A percentile compares a stretch with the other conserved stretches of the same genome.
phyloP scores from a whole-genome alignment of 2,888 invertebrate genomes.

The Oscheius sp. region DNA sequence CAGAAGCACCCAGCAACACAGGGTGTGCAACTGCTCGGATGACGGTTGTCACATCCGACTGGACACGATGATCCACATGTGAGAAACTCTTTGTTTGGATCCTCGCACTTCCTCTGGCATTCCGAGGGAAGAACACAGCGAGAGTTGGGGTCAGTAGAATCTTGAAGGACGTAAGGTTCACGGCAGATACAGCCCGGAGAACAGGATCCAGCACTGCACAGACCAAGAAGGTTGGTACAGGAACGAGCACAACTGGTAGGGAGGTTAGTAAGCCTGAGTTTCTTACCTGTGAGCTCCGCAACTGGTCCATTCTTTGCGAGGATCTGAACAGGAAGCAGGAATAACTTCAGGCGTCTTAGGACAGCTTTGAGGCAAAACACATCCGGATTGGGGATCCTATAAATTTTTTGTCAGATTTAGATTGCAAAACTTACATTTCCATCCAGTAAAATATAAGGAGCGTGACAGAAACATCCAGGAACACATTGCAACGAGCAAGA shows the following conservation, averaged over 20 bases:
- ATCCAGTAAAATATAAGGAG: constrained; percentile 58
- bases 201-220: constrained; percentile 53
- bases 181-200: constrained; percentile 64
- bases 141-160: constrained; percentile 44
- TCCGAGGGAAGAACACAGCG: constrained; percentile 64
- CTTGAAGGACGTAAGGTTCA: constrained; percentile 50
- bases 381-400: constrained; percentile 50
- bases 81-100: constrained; percentile 56
- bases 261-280: no score
- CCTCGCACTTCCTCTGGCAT: constrained; percentile 57
- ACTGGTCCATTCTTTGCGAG: constrained; percentile 55
- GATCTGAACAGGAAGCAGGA: constrained; percentile 49
- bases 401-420: background rate
- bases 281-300: constrained; percentile 47
- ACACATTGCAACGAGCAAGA: constrained; percentile 54
- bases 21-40: constrained; percentile 63
- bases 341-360: constrained; percentile 39
- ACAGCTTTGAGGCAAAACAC: constrained; percentile 57
- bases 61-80: constrained; percentile 68
- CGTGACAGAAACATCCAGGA: constrained; percentile 60
- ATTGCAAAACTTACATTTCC: constrained; percentile 18
- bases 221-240: constrained; percentile 54
- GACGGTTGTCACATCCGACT: constrained; percentile 66
- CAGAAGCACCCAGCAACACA: constrained; percentile 70
- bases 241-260: constrained; percentile 53